phyloP scores from a whole-genome alignment of 37 sponge, comb jelly and placozoan genomes.

The Corticium candelabrum region DNA sequence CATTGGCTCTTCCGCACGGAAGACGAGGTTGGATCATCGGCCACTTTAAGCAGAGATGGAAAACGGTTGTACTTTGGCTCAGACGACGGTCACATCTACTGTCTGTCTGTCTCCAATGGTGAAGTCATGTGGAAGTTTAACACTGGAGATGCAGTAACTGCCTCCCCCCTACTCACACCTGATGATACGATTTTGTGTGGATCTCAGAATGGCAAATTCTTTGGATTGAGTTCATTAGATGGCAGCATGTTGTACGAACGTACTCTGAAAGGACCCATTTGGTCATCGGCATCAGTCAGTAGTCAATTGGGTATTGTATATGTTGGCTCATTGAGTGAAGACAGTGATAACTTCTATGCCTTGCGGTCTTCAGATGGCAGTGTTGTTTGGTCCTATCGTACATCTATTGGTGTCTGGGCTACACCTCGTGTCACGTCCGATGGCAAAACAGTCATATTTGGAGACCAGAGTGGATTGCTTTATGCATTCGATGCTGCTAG shows the following conservation, averaged over 20 bases:
- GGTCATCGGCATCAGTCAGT: neutral
- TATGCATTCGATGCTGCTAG: neutral
- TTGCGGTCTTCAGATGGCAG: neutral
- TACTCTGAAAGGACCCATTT: neutral
- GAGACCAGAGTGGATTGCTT: neutral
- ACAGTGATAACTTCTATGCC: neutral
- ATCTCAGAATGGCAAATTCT: neutral
- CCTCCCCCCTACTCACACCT: neutral
- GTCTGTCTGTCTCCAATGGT: neutral
- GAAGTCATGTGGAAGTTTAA: neutral
- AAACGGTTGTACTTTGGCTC: neutral
- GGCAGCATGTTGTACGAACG: neutral
- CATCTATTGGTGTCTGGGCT: neutral
- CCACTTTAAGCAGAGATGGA: neutral
- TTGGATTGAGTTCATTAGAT: neutral
- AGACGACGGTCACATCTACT: neutral
- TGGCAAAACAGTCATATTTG: neutral
- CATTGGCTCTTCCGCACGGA: neutral
- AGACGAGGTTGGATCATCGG: neutral
- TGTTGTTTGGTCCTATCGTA: neutral
- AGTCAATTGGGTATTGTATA: neutral
- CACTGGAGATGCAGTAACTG: neutral
- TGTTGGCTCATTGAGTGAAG: neutral
- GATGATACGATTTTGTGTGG: neutral
- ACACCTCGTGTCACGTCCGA: neutral